These are phyloP conservation scores for Odontocerum albicorne DNA, from an alignment of 2,888 invertebrate species.

Conservation along the genomic window DNA sequence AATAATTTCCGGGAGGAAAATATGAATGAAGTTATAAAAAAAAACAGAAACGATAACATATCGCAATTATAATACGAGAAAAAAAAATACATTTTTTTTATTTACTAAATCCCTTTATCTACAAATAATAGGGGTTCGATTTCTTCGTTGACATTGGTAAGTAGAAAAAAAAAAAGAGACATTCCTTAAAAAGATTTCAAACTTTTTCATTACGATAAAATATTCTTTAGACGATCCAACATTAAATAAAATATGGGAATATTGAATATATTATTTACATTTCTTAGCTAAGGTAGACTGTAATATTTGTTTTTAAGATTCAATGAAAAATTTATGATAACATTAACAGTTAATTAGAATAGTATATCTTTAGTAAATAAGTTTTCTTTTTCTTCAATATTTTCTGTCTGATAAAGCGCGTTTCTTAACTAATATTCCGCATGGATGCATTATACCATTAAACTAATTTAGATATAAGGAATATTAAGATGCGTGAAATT, in stretches of 20 bases:
- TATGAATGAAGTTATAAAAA: constrained; percentile 20
- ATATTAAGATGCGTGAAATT: too few species aligned
- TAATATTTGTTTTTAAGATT: constrained; percentile 22
- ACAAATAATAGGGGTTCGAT: neutral
- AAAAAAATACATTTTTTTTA: constrained; percentile 31
- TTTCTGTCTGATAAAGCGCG: constrained; percentile 11
- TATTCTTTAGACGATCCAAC: neutral
- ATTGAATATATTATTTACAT: constrained; percentile 13
- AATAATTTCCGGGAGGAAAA: constrained; percentile 19
- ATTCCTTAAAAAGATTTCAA: neutral
- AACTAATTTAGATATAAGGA: constrained; percentile 11
- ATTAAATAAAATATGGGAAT: neutral
- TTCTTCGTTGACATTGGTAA: neutral
- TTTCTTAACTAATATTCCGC: constrained; percentile 2
- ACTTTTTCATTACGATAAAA: neutral
- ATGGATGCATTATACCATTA: constrained; percentile 11
- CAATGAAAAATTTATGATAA: constrained; percentile 17
- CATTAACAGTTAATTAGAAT: constrained; percentile 17
- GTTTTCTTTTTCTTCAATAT: constrained; percentile 15
- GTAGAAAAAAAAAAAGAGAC: neutral
- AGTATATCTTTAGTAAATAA: constrained; percentile 19
- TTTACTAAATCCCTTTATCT: constrained; percentile 5
- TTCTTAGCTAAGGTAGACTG: constrained; percentile 16
- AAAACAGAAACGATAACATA: constrained; percentile 36
- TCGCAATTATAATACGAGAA: constrained; percentile 36